Evolutionary conservation across 2,888 invertebrate species (phyloP).

Genomic region (Thecocarcelia acutangulata): DNA sequence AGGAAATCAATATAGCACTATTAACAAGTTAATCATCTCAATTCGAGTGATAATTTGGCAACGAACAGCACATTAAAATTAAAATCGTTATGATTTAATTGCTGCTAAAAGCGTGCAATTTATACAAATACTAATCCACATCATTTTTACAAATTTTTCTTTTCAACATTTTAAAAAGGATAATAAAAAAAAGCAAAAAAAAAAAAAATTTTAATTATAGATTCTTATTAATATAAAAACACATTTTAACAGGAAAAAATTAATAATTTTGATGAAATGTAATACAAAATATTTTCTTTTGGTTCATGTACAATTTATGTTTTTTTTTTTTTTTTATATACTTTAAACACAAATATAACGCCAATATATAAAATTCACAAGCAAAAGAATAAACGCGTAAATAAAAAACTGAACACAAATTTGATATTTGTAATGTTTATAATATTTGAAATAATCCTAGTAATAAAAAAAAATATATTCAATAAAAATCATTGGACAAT

Average conservation of each 20-base stretch:
- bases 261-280: slow-evolving; percentile 28
- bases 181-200: slow-evolving; percentile 49
- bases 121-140: slow-evolving; percentile 52
- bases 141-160: slow-evolving; percentile 27
- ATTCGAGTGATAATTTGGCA: slow-evolving; percentile 40
- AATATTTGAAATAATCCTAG: slow-evolving; percentile 49
- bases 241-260: slow-evolving; percentile 25
- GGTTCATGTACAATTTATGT: slow-evolving; percentile 59
- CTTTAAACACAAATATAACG: slow-evolving; percentile 17
- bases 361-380: slow-evolving; percentile 11
- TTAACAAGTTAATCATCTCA: slow-evolving; percentile 83
- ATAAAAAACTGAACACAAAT: slow-evolving; percentile 53
- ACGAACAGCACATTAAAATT: slow-evolving; percentile 64
- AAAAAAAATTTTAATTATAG: slow-evolving; percentile 40
- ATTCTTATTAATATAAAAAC: slow-evolving; percentile 18
- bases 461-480: slow-evolving; percentile 36
- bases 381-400: slow-evolving; percentile 26
- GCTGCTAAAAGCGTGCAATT: slow-evolving; percentile 69
- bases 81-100: slow-evolving; percentile 59
- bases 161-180: slow-evolving; percentile 51
- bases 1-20: slow-evolving; percentile 93
- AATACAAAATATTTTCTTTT: slow-evolving; percentile 6
- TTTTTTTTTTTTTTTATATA: slow-evolving; percentile 23
- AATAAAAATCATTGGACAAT: slow-evolving; percentile 44
- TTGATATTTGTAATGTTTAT: slow-evolving; percentile 67